Conservation (phyloP, 2,888 invertebrate genomes). For the Megastigmus dorsalis region DNA sequence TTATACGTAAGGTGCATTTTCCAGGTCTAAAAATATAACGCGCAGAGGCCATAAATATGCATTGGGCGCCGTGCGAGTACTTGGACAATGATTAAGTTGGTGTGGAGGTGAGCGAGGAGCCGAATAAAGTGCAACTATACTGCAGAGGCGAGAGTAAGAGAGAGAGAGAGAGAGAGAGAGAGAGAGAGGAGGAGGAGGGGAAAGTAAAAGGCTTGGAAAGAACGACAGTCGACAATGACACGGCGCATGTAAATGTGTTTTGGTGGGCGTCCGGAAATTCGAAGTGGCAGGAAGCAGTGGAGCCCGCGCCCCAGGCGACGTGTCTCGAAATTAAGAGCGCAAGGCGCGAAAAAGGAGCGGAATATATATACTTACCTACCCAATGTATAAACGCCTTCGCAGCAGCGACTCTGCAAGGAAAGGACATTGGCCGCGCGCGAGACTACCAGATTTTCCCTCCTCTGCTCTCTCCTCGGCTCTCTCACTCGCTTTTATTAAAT, state of each 20-base stretch:
- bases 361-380: no score
- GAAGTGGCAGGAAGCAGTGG: slow-evolving; percentile 29
- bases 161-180: no score
- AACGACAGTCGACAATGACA: slow-evolving; percentile 13
- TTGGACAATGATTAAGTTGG: neutral
- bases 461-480: no score
- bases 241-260: slow-evolving; percentile 20
- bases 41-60: neutral
- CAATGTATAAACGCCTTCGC: no score
- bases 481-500: slow-evolving; percentile 23
- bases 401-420: no score
- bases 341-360: neutral
- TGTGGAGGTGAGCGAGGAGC: neutral
- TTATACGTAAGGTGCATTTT: no score
- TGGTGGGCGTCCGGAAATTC: slow-evolving; percentile 33
- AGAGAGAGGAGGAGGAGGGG: no score
- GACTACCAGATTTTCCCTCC: neutral
- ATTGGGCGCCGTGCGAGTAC: neutral
- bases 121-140: neutral
- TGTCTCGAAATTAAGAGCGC: slow-evolving; percentile 32
- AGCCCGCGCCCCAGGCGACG: neutral
- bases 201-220: no score
- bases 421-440: no score
- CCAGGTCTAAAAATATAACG: no score
- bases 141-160: neutral